phyloP scores from a whole-genome alignment of 2,797 vertebrate genomes.

The Bradypodion ventrale region DNA sequence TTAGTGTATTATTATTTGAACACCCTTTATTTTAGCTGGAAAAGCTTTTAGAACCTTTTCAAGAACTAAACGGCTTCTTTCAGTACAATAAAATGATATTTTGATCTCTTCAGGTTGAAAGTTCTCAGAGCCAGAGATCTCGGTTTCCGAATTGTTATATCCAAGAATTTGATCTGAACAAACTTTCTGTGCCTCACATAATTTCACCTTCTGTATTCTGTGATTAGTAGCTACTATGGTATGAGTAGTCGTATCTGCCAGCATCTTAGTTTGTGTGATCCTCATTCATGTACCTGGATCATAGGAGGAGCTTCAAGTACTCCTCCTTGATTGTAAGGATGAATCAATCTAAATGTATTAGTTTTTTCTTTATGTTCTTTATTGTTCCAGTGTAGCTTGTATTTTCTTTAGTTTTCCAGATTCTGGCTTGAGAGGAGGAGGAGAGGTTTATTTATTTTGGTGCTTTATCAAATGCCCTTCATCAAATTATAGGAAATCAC shows the following conservation, averaged over 20 bases:
- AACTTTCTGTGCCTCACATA: neutral
- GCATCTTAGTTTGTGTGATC: neutral
- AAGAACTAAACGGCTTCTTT: neutral
- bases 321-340: neutral
- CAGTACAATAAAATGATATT: too few species aligned
- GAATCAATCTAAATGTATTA: neutral
- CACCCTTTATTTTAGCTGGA: neutral
- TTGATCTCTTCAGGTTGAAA: too few species aligned
- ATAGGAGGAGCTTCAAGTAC: neutral
- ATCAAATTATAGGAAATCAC: too few species aligned
- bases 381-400: neutral
- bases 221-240: neutral
- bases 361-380: neutral
- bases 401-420: neutral
- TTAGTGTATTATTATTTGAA: neutral
- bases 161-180: neutral
- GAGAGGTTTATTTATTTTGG: neutral
- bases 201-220: too few species aligned
- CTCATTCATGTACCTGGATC: neutral
- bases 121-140: neutral
- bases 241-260: neutral
- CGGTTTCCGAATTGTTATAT: neutral
- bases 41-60: neutral
- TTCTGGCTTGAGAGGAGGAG: neutral
- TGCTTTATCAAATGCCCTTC: neutral